These are phyloP conservation scores for Platycheirus rosarum DNA, from an alignment of 2,888 invertebrate genomes.

Conservation along the genomic window DNA sequence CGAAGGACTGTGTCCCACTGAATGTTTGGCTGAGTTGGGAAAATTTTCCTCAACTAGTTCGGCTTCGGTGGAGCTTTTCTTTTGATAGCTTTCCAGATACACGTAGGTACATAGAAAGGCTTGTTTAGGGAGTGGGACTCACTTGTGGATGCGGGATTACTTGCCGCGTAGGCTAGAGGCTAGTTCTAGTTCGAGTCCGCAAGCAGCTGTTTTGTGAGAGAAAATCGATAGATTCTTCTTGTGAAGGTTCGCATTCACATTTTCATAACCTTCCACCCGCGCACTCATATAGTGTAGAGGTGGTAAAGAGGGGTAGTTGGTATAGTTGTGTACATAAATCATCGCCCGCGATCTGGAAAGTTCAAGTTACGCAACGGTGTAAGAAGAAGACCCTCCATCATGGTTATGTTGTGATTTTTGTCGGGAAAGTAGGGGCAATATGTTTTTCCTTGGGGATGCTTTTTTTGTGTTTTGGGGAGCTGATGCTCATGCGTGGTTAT, in stretches of 20 bases:
- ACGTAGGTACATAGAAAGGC: too few relatives aligned
- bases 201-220: constrained; percentile 65
- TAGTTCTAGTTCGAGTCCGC: constrained; percentile 21
- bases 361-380: constrained; percentile 51
- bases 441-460: constrained; percentile 58
- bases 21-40: constrained; percentile 69
- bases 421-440: constrained; percentile 55
- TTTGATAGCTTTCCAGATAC: constrained; percentile 33
- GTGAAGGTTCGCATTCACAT: not conserved
- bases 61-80: not conserved
- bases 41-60: constrained; percentile 53
- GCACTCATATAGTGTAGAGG: too few relatives aligned
- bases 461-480: constrained; percentile 14
- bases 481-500: constrained; percentile 42
- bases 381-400: not conserved
- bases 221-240: constrained; percentile 59
- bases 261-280: constrained; percentile 8
- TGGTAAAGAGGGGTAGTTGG: too few relatives aligned
- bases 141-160: constrained; percentile 64
- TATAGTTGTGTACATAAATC: constrained; percentile 17
- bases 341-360: constrained; percentile 48
- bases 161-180: constrained; percentile 66
- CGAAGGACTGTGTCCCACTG: constrained; percentile 83
- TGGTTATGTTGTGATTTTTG: constrained; percentile 30
- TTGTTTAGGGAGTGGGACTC: constrained; percentile 43